Percentiles rank a stretch among this genome's conserved stretches.
Evolutionary conservation across 2,888 invertebrate genomes (phyloP).

Genomic region (Sinotaia quadrata): DNA sequence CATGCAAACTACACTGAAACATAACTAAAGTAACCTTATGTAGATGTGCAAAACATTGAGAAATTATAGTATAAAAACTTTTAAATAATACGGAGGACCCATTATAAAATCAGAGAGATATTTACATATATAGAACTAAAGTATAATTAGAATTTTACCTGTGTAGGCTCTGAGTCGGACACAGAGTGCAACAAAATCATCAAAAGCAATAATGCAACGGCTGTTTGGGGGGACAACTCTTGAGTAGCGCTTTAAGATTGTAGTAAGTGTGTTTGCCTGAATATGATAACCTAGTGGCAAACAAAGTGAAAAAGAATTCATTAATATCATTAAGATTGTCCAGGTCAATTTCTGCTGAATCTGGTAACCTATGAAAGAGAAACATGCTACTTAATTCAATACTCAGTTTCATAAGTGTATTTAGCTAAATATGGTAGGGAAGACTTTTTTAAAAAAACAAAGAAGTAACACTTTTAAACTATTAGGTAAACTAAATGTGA

Average conservation of each 20-base stretch:
- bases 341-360: no score
- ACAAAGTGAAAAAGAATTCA: no score
- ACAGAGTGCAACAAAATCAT: conserved; percentile 51
- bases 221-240: conserved; percentile 47
- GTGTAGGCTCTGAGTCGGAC: conserved; percentile 51
- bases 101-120: not conserved
- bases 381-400: no score
- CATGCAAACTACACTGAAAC: not conserved
- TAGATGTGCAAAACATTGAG: not conserved
- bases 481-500: no score
- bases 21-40: not conserved
- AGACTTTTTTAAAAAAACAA: no score
- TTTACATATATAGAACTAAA: no score
- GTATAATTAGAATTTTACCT: conserved; percentile 57
- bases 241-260: conserved; percentile 65
- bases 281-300: conserved; percentile 64
- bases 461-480: no score
- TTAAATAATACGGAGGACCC: not conserved
- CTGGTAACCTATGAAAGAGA: no score
- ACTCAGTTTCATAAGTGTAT: no score
- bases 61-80: not conserved
- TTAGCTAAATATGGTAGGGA: no score
- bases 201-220: conserved; percentile 63
- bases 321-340: no score
- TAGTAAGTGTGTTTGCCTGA: conserved; percentile 48